A percentile compares a stretch with the other conserved stretches of the same genome.
Conservation (phyloP, 2,888 invertebrate species). For the Drosophila neonasuta region DNA sequence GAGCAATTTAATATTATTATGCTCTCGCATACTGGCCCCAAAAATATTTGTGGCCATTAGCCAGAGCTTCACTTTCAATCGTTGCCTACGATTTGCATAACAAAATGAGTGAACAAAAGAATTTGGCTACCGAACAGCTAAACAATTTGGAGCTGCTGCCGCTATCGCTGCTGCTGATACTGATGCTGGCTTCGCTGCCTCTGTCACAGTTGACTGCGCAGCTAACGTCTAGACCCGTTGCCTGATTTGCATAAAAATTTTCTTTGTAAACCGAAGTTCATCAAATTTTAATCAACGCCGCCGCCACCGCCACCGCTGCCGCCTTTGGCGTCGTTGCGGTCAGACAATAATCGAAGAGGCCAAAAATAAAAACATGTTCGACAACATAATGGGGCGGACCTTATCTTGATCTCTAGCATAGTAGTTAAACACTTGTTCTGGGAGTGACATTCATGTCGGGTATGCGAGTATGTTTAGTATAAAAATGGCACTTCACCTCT, state of each 20-base stretch:
- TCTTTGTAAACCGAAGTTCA: conserved; percentile 71
- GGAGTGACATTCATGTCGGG: conserved; percentile 54
- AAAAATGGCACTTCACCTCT: conserved; percentile 60
- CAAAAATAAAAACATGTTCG: conserved; percentile 67
- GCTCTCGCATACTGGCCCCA: conserved; percentile 52
- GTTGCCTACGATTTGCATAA: conserved; percentile 69
- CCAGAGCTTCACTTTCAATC: conserved; percentile 71
- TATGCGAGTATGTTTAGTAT: conserved; percentile 49
- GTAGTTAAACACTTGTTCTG: conserved; percentile 60
- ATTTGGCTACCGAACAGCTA: conserved; percentile 72
- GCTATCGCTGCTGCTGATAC: conserved; percentile 15
- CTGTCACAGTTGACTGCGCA: conserved; percentile 26
- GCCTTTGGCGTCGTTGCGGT: conserved; percentile 9
- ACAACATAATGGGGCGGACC: conserved; percentile 51
- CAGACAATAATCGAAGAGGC: conserved; percentile 40
- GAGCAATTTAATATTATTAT: conserved; percentile 72
- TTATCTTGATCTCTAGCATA: conserved; percentile 67
- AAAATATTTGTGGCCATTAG: conserved; percentile 52
- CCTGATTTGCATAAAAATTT: conserved; percentile 73
- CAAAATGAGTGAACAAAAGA: conserved; percentile 77
- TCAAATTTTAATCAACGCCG: conserved; percentile 71
- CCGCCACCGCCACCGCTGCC: conserved; percentile 37
- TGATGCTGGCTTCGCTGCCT: conserved; percentile 8
- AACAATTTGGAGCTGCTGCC: conserved; percentile 67
- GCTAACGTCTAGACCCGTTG: conserved; percentile 29